A percentile compares a stretch with the other conserved stretches of the same genome.
phyloP scores from a whole-genome alignment of 2,113 vertebrate genomes.

The Chloropsis hardwickii region DNA sequence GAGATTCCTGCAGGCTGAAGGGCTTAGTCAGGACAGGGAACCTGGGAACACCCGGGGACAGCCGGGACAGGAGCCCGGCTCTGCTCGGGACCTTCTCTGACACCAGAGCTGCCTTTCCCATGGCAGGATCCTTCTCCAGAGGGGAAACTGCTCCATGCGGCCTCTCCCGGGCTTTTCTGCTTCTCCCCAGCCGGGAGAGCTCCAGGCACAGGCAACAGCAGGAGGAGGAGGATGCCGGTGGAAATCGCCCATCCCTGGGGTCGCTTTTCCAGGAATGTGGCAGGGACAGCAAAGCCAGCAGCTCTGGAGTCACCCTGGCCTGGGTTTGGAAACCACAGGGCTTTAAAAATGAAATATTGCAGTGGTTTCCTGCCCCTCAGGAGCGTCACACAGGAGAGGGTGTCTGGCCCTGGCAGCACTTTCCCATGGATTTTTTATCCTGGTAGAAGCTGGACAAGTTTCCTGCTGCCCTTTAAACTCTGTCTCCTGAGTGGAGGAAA shows the following conservation, averaged over 20 bases:
- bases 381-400: fast-evolving
- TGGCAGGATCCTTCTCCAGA: neutral
- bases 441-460: neutral
- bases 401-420: fast-evolving
- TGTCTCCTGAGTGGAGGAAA: neutral
- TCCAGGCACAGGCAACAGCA: neutral
- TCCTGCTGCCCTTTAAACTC: neutral
- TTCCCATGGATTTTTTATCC: fast-evolving
- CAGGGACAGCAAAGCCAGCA: neutral
- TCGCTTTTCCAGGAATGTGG: neutral
- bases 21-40: neutral
- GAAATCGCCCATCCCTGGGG: fast-evolving
- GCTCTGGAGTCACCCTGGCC: neutral
- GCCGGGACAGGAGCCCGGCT: too few relatives aligned
- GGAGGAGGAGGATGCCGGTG: fast-evolving
- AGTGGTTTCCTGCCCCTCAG: fast-evolving
- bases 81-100: too few relatives aligned
- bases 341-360: neutral
- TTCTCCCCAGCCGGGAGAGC: fast-evolving
- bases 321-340: neutral
- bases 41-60: neutral
- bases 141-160: fast-evolving
- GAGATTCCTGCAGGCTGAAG: neutral
- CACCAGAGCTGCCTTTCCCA: neutral
- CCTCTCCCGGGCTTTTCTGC: fast-evolving